Evolutionary conservation across 2,888 invertebrate species (phyloP).

Genomic region (Brenthis hecate): DNA sequence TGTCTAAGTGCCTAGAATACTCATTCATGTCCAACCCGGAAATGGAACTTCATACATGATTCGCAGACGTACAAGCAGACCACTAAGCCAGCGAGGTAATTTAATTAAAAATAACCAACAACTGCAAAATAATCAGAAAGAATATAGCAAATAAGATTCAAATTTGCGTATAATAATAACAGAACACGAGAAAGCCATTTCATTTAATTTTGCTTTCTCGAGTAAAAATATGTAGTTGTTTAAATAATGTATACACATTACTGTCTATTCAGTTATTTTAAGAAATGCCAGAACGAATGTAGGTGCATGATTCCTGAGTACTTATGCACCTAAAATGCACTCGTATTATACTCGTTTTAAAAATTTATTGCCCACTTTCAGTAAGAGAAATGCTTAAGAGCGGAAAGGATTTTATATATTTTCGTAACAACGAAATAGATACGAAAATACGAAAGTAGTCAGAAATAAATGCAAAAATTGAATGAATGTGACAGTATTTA

Average conservation of each 20-base stretch:
- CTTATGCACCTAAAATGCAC: constrained; percentile 21
- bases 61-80: no score
- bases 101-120: no score
- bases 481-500: constrained; percentile 1
- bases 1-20: no score
- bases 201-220: background rate
- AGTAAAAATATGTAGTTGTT: background rate
- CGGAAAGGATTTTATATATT: constrained; percentile 25
- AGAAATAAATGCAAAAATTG: background rate
- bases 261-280: background rate
- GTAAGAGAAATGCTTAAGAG: constrained; percentile 23
- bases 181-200: background rate
- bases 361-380: constrained; percentile 24
- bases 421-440: constrained; percentile 3
- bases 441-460: background rate
- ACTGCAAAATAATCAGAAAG: no score
- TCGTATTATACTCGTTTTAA: constrained; percentile 22
- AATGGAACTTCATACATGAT: no score
- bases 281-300: constrained; percentile 4
- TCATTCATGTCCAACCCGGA: no score
- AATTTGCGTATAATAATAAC: no score
- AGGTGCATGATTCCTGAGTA: constrained; percentile 16
- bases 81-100: no score
- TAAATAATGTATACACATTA: background rate
- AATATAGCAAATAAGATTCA: no score